Evolutionary conservation across 2,797 vertebrate species (phyloP).

Genomic region (Protosalanx chinensis): DNA sequence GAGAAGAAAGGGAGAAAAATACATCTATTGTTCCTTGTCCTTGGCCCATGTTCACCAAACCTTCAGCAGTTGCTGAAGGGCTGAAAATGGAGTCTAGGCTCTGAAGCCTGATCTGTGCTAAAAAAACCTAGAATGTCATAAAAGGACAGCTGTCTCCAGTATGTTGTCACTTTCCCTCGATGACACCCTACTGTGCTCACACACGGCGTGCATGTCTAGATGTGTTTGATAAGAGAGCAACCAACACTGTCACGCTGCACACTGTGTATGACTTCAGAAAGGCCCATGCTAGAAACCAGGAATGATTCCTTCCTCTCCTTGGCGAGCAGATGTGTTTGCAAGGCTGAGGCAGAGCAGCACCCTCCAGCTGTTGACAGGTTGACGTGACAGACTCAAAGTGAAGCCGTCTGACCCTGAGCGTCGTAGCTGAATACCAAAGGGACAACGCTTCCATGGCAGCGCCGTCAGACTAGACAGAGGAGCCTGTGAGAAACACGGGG

Average conservation of each 20-base stretch:
- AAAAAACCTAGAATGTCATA: not conserved
- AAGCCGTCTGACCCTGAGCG: not conserved
- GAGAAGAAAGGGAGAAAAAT: too few relatives aligned
- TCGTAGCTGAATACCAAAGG: not conserved
- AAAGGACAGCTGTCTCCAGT: not conserved
- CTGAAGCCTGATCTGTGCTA: not conserved
- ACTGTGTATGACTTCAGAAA: not conserved
- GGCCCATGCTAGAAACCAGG: not conserved
- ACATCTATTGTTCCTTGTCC: not conserved
- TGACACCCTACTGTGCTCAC: not conserved
- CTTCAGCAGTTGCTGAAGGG: not conserved
- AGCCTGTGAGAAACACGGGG: constrained; percentile 5
- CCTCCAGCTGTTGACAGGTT: not conserved
- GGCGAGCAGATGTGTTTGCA: too few relatives aligned
- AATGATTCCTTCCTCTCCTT: too few relatives aligned
- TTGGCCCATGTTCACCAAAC: not conserved
- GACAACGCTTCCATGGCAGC: not conserved
- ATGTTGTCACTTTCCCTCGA: not conserved
- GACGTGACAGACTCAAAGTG: not conserved
- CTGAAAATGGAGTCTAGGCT: not conserved
- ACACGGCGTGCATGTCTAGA: not conserved
- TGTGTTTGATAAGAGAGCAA: not conserved
- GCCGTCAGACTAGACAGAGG: not conserved
- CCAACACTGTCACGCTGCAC: not conserved
- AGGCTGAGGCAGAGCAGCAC: not conserved